Base-by-base conservation (phyloP, 2,888 invertebrate species). In the Agrotis clavis region DNA sequence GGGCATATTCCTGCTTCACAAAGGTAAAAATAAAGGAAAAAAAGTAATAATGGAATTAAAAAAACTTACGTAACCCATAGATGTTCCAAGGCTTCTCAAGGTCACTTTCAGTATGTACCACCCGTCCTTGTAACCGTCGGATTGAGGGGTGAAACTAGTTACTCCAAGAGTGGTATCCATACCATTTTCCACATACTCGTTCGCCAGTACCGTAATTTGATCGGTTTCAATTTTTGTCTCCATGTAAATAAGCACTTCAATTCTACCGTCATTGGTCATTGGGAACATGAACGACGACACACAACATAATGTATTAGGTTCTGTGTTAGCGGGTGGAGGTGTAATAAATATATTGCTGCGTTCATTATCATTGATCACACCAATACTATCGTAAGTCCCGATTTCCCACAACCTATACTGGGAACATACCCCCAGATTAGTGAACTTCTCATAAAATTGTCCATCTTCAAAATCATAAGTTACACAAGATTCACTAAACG, bases 191-290 rank as follows among this genome's bases (percentile, higher is more conserved):
- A 65, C 65, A n/a, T n/a, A 67, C 74, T 91, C 88, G 73, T 87
- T 84, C 41, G 89, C 88, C 13, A 91, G 67, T 11, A 93, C 67
- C 6, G 87, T 82, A 7, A 94, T 67, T 54, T 87, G 86, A 74
- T 93, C 91, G 11, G 57, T 60, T 1, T 1, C 0, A 7, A 68
- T 65, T 0, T 30, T 41, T 7, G 89, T 83, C 16, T 88, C 79
- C 86, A 93, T 89, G 65, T 82, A 92, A 14, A 92, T 67, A 56
- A 88, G 87, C 3, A 91, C 83, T 88, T 94, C 91, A 4, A 94
- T 57, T 18, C 65, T 50, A 19, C 93, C 93, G 11, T 76, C 75
- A 13, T 83, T 71, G 4, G 84, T 60, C 88, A 93, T 88, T 0
- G 80, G 45, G 65, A 93, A 90, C 16, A 62, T 6, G 53, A 85